phyloP scores from a whole-genome alignment of 1,140 invertebrate species.

The Drosophila ironensis region DNA sequence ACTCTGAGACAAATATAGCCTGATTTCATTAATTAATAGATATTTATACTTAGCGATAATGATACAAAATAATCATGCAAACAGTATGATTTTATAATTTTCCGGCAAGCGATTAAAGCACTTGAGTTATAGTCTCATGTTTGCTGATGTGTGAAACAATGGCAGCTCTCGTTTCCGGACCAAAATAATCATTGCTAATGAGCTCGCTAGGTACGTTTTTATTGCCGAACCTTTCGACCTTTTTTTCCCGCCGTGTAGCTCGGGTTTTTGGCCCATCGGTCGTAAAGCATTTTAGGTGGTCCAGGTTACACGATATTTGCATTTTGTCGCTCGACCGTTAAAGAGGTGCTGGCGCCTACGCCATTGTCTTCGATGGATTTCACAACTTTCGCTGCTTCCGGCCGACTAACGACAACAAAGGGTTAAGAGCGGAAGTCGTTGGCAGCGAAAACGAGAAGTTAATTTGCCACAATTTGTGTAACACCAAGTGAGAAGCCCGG shows the following conservation, averaged over 20 bases:
- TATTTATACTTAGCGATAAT: too few species aligned
- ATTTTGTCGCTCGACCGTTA: constrained; percentile 46
- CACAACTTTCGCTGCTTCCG: constrained; percentile 78
- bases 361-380: constrained; percentile 56
- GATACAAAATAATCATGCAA: too few species aligned
- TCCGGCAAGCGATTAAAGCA: too few species aligned
- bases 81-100: too few species aligned
- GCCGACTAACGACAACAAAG: constrained; percentile 47
- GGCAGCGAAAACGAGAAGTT: constrained; percentile 63
- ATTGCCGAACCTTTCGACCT: too few species aligned
- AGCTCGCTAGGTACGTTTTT: not conserved
- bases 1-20: too few species aligned
- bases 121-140: too few species aligned
- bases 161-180: too few species aligned
- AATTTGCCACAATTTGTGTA: constrained; percentile 71
- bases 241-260: not conserved
- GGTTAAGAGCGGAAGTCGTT: constrained; percentile 68
- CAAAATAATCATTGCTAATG: too few species aligned
- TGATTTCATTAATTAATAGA: too few species aligned
- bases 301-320: constrained; percentile 55
- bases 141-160: too few species aligned
- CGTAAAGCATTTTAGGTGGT: constrained; percentile 37
- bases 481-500: constrained; percentile 16
- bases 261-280: constrained; percentile 12
- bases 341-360: constrained; percentile 14